These are phyloP conservation scores for Hydrocynus forskahlii DNA, from an alignment of 2,797 vertebrate species.

Conservation along the genomic window DNA sequence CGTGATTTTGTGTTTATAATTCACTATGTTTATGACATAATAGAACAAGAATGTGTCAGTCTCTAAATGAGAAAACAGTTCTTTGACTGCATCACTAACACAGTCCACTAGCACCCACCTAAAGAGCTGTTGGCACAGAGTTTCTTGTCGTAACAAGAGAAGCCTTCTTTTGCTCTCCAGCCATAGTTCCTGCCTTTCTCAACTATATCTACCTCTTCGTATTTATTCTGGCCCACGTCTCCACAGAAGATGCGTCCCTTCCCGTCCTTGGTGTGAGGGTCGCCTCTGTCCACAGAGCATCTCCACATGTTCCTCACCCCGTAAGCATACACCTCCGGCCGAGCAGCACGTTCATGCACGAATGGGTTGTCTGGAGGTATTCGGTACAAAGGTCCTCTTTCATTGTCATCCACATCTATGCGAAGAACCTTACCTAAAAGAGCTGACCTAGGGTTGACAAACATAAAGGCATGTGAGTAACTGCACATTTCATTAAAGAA, in stretches of 20 bases:
- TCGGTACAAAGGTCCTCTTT: slow-evolving; percentile 83
- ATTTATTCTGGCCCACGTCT: slow-evolving; percentile 95
- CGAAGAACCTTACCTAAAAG: slow-evolving; percentile 94
- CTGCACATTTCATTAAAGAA: not conserved
- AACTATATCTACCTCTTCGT: slow-evolving; percentile 91
- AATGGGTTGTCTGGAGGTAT: slow-evolving; percentile 93
- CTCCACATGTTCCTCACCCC: slow-evolving; percentile 97
- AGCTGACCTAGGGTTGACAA: slow-evolving; percentile 78
- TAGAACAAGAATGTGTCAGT: not conserved
- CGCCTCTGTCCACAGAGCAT: slow-evolving; percentile 92
- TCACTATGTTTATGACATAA: not conserved
- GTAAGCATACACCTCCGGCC: slow-evolving; percentile 89
- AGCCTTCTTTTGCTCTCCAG: slow-evolving; percentile 95
- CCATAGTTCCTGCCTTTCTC: slow-evolving; percentile 92
- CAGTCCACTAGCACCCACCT: slow-evolving; percentile 72
- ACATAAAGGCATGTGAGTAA: too few species aligned
- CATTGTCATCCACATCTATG: slow-evolving; percentile 85
- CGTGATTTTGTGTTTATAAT: too few species aligned
- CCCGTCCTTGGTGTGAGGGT: slow-evolving; percentile 81
- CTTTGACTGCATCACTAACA: not conserved
- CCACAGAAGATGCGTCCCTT: slow-evolving; percentile 94
- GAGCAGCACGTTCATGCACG: slow-evolving; percentile 73
- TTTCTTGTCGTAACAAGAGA: slow-evolving; percentile 93
- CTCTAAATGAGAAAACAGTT: not conserved
- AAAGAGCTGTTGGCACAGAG: slow-evolving; percentile 90